Conservation (phyloP, 2,888 invertebrate species). For the Baronia brevicornis region DNA sequence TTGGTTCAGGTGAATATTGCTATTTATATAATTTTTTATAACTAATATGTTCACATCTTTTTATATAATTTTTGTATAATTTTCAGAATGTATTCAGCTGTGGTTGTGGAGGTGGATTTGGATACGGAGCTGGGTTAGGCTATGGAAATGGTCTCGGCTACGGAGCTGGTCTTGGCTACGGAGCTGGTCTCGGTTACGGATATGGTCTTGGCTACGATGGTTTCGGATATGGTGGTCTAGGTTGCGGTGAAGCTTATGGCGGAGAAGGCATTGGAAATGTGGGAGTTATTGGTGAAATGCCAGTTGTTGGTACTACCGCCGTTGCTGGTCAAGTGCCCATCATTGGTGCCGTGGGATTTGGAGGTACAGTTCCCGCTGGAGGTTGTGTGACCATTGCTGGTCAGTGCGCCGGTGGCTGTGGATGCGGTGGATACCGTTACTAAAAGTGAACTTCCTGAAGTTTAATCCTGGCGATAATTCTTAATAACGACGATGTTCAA, state of each 20-base stretch:
- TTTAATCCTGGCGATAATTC: neutral
- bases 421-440: slow-evolving; percentile 10
- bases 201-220: slow-evolving; percentile 19
- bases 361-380: slow-evolving; percentile 35
- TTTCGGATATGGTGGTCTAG: slow-evolving; percentile 15
- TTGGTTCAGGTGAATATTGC: slow-evolving; percentile 27
- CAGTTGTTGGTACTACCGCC: slow-evolving; percentile 22
- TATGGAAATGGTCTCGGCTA: slow-evolving; percentile 13
- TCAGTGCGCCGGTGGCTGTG: slow-evolving; percentile 33
- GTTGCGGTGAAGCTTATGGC: slow-evolving; percentile 16
- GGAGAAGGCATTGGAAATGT: slow-evolving; percentile 20
- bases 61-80: neutral
- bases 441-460: neutral
- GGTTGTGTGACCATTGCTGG: slow-evolving; percentile 40
- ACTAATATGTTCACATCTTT: too few relatives aligned
- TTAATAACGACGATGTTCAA: neutral
- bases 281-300: slow-evolving; percentile 16
- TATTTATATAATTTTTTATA: neutral
- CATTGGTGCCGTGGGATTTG: slow-evolving; percentile 35
- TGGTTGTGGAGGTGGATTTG: slow-evolving; percentile 9
- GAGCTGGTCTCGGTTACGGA: slow-evolving; percentile 9
- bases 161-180: slow-evolving; percentile 20
- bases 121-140: slow-evolving; percentile 6
- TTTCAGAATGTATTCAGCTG: slow-evolving; percentile 19
- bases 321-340: slow-evolving; percentile 37